phyloP scores from a whole-genome alignment of 2,888 invertebrate species.

The Catonia carolina region DNA sequence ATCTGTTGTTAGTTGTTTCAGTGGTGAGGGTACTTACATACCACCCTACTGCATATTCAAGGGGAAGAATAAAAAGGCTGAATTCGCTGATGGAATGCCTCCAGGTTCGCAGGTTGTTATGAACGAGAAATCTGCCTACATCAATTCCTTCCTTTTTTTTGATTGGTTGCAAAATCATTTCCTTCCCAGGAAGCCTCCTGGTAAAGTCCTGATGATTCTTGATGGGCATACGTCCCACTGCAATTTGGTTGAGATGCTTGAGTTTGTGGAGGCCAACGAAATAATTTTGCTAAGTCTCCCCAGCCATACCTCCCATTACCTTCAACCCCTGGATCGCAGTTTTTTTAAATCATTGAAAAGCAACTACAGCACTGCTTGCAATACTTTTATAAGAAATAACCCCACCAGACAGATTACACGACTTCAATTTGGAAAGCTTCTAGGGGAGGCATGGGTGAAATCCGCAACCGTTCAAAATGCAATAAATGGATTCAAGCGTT shows the following conservation, averaged over 20 bases:
- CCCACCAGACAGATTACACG: not conserved
- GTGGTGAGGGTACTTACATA: slow-evolving; percentile 1
- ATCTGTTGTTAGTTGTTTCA: not conserved
- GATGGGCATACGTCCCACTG: slow-evolving; percentile 4
- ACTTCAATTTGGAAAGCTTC: not conserved
- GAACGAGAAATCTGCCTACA: too few relatives aligned
- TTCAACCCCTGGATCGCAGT: not conserved
- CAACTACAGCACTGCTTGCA: not conserved
- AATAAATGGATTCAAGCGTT: not conserved
- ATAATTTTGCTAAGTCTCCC: not conserved
- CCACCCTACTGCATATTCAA: slow-evolving; percentile 1
- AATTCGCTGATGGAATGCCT: too few relatives aligned
- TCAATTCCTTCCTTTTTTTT: too few relatives aligned
- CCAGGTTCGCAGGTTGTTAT: not conserved
- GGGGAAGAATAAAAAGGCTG: slow-evolving; percentile 1
- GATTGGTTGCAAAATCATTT: too few relatives aligned
- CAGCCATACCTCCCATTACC: too few relatives aligned
- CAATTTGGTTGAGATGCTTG: not conserved
- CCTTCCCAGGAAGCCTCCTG: not conserved
- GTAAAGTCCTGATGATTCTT: too few relatives aligned
- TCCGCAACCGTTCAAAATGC: not conserved
- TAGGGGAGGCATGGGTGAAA: too few relatives aligned
- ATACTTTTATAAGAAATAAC: too few relatives aligned
- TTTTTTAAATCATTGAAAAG: slow-evolving; percentile 4
- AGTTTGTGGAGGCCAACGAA: not conserved